Conservation (phyloP, 2,113 vertebrate species). For the Tragulus kanchil region DNA sequence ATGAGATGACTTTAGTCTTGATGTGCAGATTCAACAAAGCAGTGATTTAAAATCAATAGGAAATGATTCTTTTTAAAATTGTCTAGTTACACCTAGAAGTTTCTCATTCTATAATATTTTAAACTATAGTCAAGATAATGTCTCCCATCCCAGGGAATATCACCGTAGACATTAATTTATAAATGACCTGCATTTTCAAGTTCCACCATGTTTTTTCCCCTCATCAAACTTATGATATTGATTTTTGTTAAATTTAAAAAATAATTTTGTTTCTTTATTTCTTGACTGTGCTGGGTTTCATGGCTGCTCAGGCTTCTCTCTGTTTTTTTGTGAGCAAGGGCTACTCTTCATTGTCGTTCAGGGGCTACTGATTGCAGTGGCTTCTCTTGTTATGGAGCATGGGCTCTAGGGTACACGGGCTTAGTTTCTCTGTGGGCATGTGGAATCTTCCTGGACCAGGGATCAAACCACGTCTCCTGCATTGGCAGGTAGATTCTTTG, state of each 20-base stretch:
- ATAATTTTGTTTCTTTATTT: neutral
- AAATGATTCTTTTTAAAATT: neutral
- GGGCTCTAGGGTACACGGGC: neutral
- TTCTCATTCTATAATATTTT: neutral
- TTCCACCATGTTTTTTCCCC: neutral
- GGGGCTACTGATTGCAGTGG: neutral
- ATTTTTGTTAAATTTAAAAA: neutral
- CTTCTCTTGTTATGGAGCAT: neutral
- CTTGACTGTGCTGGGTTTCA: neutral
- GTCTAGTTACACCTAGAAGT: neutral
- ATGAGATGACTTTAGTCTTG: neutral
- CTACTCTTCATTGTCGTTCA: neutral
- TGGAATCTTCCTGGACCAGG: neutral
- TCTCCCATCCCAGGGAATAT: neutral
- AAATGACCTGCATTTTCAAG: neutral
- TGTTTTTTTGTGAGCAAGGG: neutral
- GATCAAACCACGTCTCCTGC: neutral
- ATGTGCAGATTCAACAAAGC: slow-evolving; percentile 15
- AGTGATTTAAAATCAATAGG: neutral
- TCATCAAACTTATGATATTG: neutral
- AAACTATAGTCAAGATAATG: neutral
- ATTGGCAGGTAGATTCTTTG: neutral
- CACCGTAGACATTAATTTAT: neutral
- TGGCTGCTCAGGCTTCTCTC: neutral
- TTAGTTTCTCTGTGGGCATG: neutral